phyloP scores from a whole-genome alignment of 92 coral and sea anemone genomes.

The Siderastrea radians region DNA sequence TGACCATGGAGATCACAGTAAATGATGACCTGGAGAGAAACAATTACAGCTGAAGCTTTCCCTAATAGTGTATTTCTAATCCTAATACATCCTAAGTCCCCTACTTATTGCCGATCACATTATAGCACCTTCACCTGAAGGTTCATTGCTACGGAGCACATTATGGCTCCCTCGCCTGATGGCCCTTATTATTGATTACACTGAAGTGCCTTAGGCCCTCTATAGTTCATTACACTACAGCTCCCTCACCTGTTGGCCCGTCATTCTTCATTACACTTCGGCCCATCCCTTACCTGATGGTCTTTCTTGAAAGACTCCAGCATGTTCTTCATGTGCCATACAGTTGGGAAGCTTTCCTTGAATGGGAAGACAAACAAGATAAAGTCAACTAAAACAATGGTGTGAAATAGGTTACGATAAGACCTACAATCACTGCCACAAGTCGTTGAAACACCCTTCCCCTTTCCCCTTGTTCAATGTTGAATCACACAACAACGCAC shows the following conservation, averaged over 20 bases:
- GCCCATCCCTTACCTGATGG: constrained; percentile 77
- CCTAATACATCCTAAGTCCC: neutral
- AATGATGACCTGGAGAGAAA: constrained; percentile 81
- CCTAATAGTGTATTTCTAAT: neutral
- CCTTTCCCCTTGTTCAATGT: too few species aligned
- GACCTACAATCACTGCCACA: too few species aligned
- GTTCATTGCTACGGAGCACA: neutral
- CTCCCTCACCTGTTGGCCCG: constrained; percentile 62
- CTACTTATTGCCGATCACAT: neutral
- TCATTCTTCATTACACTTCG: neutral
- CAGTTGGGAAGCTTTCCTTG: constrained; percentile 92
- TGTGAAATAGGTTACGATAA: too few species aligned
- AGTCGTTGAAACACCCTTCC: too few species aligned
- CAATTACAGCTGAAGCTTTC: neutral
- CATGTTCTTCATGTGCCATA: constrained; percentile 92
- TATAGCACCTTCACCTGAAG: neutral
- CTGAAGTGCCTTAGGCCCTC: neutral
- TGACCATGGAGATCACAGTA: constrained; percentile 99
- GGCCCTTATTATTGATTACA: neutral
- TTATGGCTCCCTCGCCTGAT: neutral
- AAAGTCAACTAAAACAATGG: neutral
- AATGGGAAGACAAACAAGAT: neutral
- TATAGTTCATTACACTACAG: neutral
- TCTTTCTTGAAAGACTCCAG: constrained; percentile 89
- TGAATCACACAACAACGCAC: too few species aligned